Conservation (phyloP, 92 coral and sea anemone genomes). For the Pocillopora meandrina region DNA sequence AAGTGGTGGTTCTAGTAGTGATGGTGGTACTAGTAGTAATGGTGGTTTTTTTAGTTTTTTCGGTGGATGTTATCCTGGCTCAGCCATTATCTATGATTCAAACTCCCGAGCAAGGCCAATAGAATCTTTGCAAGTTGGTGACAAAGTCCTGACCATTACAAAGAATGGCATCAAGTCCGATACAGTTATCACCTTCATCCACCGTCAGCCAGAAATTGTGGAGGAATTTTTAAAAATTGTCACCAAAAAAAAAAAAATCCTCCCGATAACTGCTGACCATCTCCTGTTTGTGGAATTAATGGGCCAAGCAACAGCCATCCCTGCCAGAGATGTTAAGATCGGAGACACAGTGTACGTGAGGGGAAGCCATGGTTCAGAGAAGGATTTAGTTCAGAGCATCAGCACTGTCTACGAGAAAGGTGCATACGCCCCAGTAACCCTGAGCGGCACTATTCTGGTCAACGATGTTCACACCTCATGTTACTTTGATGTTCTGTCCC, state of each 20-base stretch:
- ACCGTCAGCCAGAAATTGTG: constrained; percentile 18
- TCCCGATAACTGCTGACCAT: constrained; percentile 48
- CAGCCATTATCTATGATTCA: constrained; percentile 38
- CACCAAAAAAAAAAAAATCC: constrained; percentile 20
- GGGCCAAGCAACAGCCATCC: constrained; percentile 27
- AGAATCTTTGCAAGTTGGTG: constrained; percentile 21
- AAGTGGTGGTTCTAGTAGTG: background rate
- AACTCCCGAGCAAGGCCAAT: constrained; percentile 2
- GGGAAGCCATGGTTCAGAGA: background rate
- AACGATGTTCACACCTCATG: constrained; percentile 54
- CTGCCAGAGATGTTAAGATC: constrained; percentile 40
- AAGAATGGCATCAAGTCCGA: background rate
- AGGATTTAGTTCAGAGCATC: constrained; percentile 13
- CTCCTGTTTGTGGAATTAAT: constrained; percentile 38
- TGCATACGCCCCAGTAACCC: constrained; percentile 51
- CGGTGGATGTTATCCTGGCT: constrained; percentile 29
- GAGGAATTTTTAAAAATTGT: constrained; percentile 24
- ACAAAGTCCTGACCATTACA: constrained; percentile 35
- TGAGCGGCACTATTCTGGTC: constrained; percentile 49
- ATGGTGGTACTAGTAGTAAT: background rate
- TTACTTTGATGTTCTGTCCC: constrained; percentile 59
- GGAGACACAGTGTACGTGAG: constrained; percentile 11
- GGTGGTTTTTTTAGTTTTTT: background rate
- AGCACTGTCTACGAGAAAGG: constrained; percentile 37
- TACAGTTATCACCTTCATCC: constrained; percentile 35